Percentiles rank a stretch among this genome's conserved stretches.
These are phyloP conservation scores for Danaus chrysippus DNA, from an alignment of 2,888 invertebrate species.

Conservation along the genomic window DNA sequence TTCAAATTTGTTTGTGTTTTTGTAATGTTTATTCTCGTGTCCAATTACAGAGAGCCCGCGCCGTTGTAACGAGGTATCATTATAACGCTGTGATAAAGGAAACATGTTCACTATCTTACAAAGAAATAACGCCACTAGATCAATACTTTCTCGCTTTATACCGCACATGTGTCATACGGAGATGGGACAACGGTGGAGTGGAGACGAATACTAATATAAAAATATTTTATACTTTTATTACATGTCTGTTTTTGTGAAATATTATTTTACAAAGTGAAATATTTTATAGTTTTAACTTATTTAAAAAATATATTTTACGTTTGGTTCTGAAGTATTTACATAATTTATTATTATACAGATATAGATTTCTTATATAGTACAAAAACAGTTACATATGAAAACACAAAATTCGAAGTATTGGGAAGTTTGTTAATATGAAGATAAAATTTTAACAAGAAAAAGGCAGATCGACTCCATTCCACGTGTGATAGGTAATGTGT, in stretches of 20 bases:
- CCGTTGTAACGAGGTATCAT: slow-evolving; percentile 29
- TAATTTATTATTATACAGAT: no score
- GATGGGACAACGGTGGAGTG: slow-evolving; percentile 39
- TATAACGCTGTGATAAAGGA: slow-evolving; percentile 29
- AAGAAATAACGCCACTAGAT: slow-evolving; percentile 65
- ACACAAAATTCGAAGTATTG: no score
- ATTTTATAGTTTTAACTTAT: no score
- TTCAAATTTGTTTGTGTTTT: slow-evolving; percentile 1
- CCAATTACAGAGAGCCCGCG: slow-evolving; percentile 11
- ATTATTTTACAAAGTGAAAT: no score
- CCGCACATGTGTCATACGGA: slow-evolving; percentile 75
- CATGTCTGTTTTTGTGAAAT: no score
- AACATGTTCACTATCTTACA: slow-evolving; percentile 52
- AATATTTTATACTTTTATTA: no score
- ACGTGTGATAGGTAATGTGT: slow-evolving; percentile 71
- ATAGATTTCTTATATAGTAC: no score
- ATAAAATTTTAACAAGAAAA: background rate
- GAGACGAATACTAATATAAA: slow-evolving; percentile 39
- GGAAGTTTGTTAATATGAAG: background rate
- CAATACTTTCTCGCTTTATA: slow-evolving; percentile 74
- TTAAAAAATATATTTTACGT: no score
- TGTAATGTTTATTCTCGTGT: background rate
- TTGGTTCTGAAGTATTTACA: no score
- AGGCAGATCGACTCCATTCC: slow-evolving; percentile 43
- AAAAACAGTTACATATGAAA: no score